A percentile compares a stretch with the other conserved stretches of the same genome.
Conservation (phyloP, 2,888 invertebrate species). For the Sympetrum striolatum region DNA sequence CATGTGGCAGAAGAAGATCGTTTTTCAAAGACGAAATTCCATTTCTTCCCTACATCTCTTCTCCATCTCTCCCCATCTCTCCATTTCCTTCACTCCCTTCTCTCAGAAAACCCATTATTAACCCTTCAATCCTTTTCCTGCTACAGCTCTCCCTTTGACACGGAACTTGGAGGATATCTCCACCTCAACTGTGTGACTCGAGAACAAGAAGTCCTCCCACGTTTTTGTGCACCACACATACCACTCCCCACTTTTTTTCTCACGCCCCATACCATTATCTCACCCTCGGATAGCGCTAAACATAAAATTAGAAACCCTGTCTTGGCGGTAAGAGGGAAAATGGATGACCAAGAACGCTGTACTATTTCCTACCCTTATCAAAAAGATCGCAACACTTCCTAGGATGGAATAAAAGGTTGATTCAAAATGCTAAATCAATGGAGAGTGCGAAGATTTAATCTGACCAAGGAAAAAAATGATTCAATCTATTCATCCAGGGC, state of each 20-base stretch:
- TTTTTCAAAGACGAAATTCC: constrained; percentile 28
- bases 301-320: too few species aligned
- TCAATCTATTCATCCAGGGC: too few species aligned
- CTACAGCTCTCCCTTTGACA: constrained; percentile 10
- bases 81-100: background rate
- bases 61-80: background rate
- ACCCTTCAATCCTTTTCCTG: constrained; percentile 30
- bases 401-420: too few species aligned
- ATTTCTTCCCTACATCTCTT: constrained; percentile 14
- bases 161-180: background rate
- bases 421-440: too few species aligned
- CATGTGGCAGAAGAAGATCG: background rate
- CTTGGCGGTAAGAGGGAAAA: too few species aligned
- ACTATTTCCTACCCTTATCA: too few species aligned
- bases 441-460: too few species aligned
- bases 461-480: too few species aligned
- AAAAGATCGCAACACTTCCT: too few species aligned
- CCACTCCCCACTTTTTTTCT: background rate
- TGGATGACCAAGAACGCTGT: too few species aligned
- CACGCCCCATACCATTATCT: background rate
- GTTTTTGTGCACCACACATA: background rate
- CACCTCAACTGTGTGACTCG: background rate
- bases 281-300: too few species aligned
- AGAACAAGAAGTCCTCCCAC: background rate
- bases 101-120: constrained; percentile 27